phyloP scores from a whole-genome alignment of 2,113 vertebrate species.

The Osmerus eperlanus region DNA sequence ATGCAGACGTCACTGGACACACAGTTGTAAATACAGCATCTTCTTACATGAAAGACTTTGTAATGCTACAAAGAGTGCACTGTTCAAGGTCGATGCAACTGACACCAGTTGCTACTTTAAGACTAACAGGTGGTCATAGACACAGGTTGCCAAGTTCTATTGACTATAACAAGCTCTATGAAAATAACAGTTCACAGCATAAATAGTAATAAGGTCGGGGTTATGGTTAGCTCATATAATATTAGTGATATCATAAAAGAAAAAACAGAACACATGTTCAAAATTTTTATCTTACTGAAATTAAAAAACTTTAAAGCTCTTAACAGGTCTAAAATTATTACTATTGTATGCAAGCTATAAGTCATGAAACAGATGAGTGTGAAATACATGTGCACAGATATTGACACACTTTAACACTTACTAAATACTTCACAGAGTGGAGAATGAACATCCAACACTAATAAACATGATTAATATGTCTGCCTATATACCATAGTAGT shows the following conservation, averaged over 20 bases:
- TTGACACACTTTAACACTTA: not conserved
- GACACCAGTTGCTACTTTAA: constrained; percentile 44
- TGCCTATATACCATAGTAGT: constrained; percentile 22
- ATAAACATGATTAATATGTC: constrained; percentile 19
- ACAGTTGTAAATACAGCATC: not conserved
- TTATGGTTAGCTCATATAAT: too few relatives aligned
- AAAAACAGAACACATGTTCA: too few relatives aligned
- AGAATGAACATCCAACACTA: not conserved
- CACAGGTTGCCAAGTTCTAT: constrained; percentile 39
- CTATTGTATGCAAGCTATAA: too few relatives aligned
- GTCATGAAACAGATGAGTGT: too few relatives aligned
- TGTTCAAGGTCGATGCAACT: constrained; percentile 44
- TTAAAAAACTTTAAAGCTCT: too few relatives aligned
- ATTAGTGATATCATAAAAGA: too few relatives aligned
- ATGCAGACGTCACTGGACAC: not conserved
- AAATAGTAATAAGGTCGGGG: too few relatives aligned
- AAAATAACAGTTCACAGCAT: not conserved
- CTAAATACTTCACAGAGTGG: not conserved
- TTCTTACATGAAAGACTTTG: constrained; percentile 21
- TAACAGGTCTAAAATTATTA: too few relatives aligned
- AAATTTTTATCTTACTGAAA: too few relatives aligned
- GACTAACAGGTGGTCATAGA: constrained; percentile 54
- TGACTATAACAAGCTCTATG: constrained; percentile 25
- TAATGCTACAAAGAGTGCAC: constrained; percentile 33
- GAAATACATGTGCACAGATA: not conserved